These are phyloP conservation scores for Nymphalis c-album DNA, from an alignment of 2,888 invertebrate species.

Conservation along the genomic window DNA sequence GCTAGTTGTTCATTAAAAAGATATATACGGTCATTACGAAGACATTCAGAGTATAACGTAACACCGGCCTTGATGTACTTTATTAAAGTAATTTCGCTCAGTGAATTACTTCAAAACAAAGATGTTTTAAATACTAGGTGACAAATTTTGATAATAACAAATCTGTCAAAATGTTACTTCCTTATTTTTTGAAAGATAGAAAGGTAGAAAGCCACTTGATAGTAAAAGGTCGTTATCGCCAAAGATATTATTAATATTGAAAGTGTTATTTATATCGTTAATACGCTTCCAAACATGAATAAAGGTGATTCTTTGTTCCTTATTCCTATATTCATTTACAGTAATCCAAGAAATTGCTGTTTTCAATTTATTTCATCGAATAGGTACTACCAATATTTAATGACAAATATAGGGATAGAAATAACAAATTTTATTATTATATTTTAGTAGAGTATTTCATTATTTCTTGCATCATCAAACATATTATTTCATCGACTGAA, in stretches of 20 bases:
- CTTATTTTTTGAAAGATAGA: background rate
- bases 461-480: background rate
- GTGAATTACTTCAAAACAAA: slow-evolving; percentile 24
- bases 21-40: slow-evolving; percentile 73
- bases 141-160: background rate
- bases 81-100: slow-evolving; percentile 50
- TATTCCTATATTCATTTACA: no score
- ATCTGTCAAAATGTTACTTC: background rate
- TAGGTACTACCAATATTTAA: no score
- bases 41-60: slow-evolving; percentile 63
- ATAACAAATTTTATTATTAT: no score
- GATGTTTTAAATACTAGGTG: background rate
- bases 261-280: no score
- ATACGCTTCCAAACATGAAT: no score
- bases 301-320: no score
- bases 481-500: background rate
- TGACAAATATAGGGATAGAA: no score
- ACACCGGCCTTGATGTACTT: slow-evolving; percentile 52
- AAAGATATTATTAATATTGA: no score
- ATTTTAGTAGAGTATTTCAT: no score
- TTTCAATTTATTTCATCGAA: no score
- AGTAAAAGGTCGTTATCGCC: no score
- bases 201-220: background rate
- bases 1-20: slow-evolving; percentile 75
- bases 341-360: no score